Evolutionary conservation across 2,797 vertebrate species (phyloP), one percentile per base, ranked within the genome.

Genomic region (Lepilemur ruficaudatus): DNA sequence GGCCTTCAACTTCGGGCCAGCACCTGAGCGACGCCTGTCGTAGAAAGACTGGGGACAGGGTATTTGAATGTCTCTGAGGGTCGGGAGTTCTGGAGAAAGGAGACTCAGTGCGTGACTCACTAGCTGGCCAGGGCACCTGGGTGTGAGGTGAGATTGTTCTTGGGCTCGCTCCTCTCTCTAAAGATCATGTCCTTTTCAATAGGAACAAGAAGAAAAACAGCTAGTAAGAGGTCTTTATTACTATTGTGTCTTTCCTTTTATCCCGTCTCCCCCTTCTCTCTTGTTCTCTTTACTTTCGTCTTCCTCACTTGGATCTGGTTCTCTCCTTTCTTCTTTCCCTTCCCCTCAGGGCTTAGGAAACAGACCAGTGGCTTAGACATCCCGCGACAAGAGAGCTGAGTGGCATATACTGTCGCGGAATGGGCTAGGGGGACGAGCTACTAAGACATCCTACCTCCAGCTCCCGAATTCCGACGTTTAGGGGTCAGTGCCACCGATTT

Each of bases 21-120:
- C 28, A 52, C 20, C 55, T 59, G 69, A 67, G 32, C 11, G 3
- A 61, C 0, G 2, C 1, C 0, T 10, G 7, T 13, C 3, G 1
- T 3, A 22, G 30, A 61, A 73, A 67, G 70, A 4, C 0, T 32
- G 81, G 52, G 55, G 13, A 3, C 30, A 3, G 30, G 14, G 67
- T 4, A 15, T 52, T 11, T n/a, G 30, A 41, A 52, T 4, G 55
- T 35, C 12, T 11, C 50, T 20, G 6, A 30, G n/a, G n/a, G 48
- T 23, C 3, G 0, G 32, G 25, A 38, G 10, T 23, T 7, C 80
- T 7, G 38, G 15, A 80, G 20, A 43, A 69, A 41, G 1, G 0
- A 41, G 14, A 35, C 15, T 79, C 32, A 7, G 4, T 3, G 41
- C 0, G 5, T 4, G 2, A 18, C 32, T 43, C 28, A 14, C 55